Evolutionary conservation across 2,113 vertebrate species (phyloP).

Genomic region (Antigone vipio): DNA sequence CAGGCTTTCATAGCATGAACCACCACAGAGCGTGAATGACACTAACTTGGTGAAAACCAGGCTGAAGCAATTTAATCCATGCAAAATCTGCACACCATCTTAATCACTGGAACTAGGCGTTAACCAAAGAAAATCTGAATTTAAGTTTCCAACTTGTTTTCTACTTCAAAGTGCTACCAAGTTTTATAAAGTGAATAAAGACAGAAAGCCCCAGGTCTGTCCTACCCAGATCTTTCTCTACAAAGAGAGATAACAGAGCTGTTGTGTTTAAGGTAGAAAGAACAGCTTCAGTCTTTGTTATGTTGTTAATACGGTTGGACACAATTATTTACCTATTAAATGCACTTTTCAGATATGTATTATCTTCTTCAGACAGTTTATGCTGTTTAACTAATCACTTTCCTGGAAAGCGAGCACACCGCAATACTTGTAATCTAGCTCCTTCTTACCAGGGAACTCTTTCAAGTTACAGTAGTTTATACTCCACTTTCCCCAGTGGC

Average conservation of each 20-base stretch:
- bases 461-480: neutral
- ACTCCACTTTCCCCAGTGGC: neutral
- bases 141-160: neutral
- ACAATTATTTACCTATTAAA: neutral
- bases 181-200: neutral
- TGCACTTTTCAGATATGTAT: neutral
- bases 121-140: neutral
- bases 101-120: neutral
- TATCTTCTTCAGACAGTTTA: neutral
- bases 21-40: neutral
- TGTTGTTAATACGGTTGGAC: neutral
- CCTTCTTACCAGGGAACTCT: neutral
- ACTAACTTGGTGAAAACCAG: neutral
- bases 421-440: neutral
- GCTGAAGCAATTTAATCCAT: neutral
- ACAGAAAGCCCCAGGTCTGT: slow-evolving; percentile 4
- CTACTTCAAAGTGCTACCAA: too few relatives aligned
- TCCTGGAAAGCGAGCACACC: neutral
- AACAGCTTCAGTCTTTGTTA: neutral
- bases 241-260: neutral
- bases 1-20: neutral
- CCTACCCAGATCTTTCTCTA: neutral
- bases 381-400: neutral
- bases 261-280: slow-evolving; percentile 3
- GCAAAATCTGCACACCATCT: neutral